These are phyloP conservation scores for Conopomorpha cramerella DNA, from an alignment of 1,140 invertebrate species.

Conservation along the genomic window DNA sequence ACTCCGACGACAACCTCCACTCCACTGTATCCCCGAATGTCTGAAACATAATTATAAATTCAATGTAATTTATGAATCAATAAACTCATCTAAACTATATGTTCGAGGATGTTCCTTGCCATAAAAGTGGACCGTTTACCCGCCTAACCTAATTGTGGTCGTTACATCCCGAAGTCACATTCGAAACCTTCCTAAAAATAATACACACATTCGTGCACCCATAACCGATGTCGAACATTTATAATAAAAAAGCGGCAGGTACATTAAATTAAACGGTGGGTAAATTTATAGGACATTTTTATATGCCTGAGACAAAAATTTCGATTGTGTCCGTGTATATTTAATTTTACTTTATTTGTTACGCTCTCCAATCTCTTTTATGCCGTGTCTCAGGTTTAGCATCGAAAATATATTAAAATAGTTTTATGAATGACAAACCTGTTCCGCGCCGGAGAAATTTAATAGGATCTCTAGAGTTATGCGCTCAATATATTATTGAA, in stretches of 20 bases:
- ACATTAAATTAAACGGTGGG: slow-evolving; percentile 59
- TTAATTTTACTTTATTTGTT: slow-evolving; percentile 60
- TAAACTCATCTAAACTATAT: too few relatives aligned
- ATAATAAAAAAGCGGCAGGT: slow-evolving; percentile 46
- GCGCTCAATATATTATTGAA: too few relatives aligned
- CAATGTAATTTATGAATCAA: too few relatives aligned
- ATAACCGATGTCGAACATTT: slow-evolving; percentile 47
- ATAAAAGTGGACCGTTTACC: background rate
- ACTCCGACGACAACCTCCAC: background rate
- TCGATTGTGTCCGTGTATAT: slow-evolving; percentile 57
- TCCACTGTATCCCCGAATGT: too few relatives aligned
- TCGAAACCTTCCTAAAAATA: slow-evolving; percentile 53
- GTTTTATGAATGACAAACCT: slow-evolving; percentile 48
- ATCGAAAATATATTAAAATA: slow-evolving; percentile 50
- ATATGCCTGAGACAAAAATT: slow-evolving; percentile 59
- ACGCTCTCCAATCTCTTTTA: slow-evolving; percentile 46
- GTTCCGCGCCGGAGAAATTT: slow-evolving; percentile 11
- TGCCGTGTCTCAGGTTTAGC: slow-evolving; percentile 41
- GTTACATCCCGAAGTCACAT: slow-evolving; percentile 39
- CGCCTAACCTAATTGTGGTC: slow-evolving; percentile 17
- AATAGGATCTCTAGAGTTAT: too few relatives aligned
- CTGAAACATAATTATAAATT: too few relatives aligned
- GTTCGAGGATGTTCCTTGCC: too few relatives aligned
- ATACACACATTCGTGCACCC: slow-evolving; percentile 43
- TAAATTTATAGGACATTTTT: slow-evolving; percentile 61